Percentiles rank a stretch among this genome's conserved stretches.
phyloP scores from a whole-genome alignment of 2,113 vertebrate species.

The Fregetta grallaria region DNA sequence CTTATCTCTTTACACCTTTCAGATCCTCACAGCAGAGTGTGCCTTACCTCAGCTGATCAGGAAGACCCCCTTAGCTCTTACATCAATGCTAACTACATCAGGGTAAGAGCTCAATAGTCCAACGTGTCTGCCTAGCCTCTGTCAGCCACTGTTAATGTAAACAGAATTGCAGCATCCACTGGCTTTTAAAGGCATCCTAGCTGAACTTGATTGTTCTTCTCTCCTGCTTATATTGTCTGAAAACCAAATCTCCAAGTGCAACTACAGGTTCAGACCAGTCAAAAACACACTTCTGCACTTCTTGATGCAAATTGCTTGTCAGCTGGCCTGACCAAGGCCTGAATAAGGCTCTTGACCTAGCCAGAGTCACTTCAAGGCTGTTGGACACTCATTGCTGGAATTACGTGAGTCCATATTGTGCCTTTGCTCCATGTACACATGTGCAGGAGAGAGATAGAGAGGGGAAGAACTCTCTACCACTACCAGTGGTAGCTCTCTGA shows the following conservation, averaged over 20 bases:
- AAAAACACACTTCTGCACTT: background rate
- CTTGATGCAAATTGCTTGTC: background rate
- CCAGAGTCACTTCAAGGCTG: background rate
- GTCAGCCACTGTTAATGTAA: background rate
- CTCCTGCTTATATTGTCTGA: background rate
- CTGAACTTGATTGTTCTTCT: background rate
- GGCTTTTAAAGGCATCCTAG: background rate
- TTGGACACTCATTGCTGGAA: background rate
- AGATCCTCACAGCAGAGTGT: slow-evolving; percentile 98
- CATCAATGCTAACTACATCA: slow-evolving; percentile 97
- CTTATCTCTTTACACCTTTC: slow-evolving; percentile 54
- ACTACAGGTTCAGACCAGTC: background rate
- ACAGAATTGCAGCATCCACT: background rate
- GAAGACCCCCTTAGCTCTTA: slow-evolving; percentile 94
- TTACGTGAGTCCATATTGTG: background rate
- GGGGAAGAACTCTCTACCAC: background rate
- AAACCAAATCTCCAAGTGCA: background rate
- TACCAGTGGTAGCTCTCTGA: background rate
- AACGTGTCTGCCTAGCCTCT: background rate
- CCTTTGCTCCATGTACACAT: background rate
- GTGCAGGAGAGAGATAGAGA: background rate
- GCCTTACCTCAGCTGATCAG: slow-evolving; percentile 87
- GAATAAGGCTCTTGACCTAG: background rate
- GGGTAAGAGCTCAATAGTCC: slow-evolving; percentile 76
- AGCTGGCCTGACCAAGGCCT: background rate